Percentiles rank a stretch among this genome's conserved stretches.
phyloP scores from a whole-genome alignment of 1,140 invertebrate species.

The Pseudomyrmex dendroicus region DNA sequence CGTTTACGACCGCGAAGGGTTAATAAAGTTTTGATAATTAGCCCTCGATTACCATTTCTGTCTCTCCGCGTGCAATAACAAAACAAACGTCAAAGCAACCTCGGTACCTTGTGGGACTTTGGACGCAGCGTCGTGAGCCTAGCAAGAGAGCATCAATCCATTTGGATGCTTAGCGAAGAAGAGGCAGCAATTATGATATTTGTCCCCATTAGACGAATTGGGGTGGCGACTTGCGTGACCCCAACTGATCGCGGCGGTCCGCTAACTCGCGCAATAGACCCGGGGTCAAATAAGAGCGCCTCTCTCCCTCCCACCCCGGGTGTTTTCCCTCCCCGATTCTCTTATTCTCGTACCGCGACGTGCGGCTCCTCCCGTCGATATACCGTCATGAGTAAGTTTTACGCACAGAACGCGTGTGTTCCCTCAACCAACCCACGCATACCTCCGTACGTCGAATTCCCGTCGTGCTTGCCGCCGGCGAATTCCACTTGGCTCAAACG shows the following conservation, averaged over 20 bases:
- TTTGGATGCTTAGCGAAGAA: conserved; percentile 79
- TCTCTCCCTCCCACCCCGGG: conserved; percentile 64
- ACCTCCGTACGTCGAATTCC: conserved; percentile 35
- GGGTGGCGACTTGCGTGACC: conserved; percentile 80
- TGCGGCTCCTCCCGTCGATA: conserved; percentile 14
- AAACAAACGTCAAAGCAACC: background rate
- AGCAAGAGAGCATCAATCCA: conserved; percentile 77
- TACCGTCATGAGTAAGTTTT: conserved; percentile 28
- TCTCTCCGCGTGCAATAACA: background rate
- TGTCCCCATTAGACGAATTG: conserved; percentile 82
- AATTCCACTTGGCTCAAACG: conserved; percentile 66
- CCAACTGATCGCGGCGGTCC: conserved; percentile 80
- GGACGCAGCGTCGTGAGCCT: background rate
- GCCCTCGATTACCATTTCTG: background rate
- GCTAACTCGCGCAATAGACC: conserved; percentile 81
- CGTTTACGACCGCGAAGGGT: too few relatives aligned
- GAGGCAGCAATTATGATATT: conserved; percentile 81
- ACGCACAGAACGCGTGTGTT: background rate
- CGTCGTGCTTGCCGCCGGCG: background rate
- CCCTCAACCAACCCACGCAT: background rate
- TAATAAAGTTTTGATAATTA: too few relatives aligned
- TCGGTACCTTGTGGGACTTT: conserved; percentile 1
- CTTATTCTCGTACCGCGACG: background rate
- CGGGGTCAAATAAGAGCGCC: conserved; percentile 82
- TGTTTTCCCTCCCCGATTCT: background rate